These are phyloP conservation scores for Phyto melanocephala DNA, from an alignment of 2,888 invertebrate genomes.

Conservation along the genomic window DNA sequence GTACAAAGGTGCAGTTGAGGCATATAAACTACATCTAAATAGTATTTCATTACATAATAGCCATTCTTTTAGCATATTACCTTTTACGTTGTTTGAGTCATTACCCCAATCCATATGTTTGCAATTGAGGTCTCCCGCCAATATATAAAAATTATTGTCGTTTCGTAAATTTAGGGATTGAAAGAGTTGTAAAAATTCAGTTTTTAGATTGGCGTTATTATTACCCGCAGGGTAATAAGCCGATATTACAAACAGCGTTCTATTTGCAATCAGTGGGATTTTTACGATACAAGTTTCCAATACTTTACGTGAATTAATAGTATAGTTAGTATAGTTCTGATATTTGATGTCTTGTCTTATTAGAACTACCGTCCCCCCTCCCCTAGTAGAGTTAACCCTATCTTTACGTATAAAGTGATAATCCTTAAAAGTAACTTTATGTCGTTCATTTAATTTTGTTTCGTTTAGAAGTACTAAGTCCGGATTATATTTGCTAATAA, in stretches of 20 bases:
- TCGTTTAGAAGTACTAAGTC: too few relatives aligned
- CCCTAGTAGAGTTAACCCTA: background rate
- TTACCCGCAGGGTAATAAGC: background rate
- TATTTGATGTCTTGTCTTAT: background rate
- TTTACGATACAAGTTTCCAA: background rate
- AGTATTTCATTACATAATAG: background rate
- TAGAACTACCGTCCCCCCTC: background rate
- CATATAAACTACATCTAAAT: background rate
- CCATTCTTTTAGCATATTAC: background rate
- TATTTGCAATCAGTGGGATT: background rate
- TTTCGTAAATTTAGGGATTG: background rate
- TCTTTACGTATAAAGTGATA: background rate
- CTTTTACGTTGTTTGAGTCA: background rate
- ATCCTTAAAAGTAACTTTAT: background rate
- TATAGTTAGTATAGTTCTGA: background rate
- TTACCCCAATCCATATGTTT: background rate
- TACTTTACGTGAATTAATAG: background rate
- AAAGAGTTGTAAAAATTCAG: background rate
- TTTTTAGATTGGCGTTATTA: background rate
- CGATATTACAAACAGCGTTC: background rate
- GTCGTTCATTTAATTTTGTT: background rate
- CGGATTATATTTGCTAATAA: too few relatives aligned
- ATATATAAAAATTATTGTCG: too few relatives aligned
- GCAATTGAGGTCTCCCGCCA: background rate
- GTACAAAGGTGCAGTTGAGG: background rate